Base-by-base conservation (phyloP, 2,797 vertebrate species). In the Siniperca obscura region DNA sequence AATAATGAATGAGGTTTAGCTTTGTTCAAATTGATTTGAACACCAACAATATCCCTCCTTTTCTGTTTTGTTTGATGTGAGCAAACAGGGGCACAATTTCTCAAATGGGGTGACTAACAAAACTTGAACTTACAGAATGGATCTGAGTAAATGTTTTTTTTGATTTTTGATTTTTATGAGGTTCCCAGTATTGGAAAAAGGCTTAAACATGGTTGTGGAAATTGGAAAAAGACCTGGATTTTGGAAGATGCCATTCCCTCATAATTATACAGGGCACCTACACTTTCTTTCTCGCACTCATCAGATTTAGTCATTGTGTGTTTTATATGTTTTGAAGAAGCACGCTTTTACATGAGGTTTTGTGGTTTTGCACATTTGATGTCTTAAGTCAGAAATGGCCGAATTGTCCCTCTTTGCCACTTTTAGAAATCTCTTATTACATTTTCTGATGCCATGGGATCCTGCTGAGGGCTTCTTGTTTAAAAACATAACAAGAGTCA, bases 361-460 rank as follows among this genome's bases (percentile, higher is more conserved):
- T 94, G 94, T 95, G 93, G 83, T 94, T 95, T 94, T 95, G 94
- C 94, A 95, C 91, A 95, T 76, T 93, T 94, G 92, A 93, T 89
- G 90, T 93, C 93, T 94, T 91, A 88, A 94, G 89, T 92, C 91
- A 93, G 78, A 91, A 89, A 91, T 91, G 86, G 89, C 92, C 91
- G 86, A 84, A 87, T 81, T 83, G 75, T 85, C 88, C 87, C 82
- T 85, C 79, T 88, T 83, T 87, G 76, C 75, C 76, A 90, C 83
- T 87, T 92, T 87, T 69, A 81, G 61, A 93, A 88, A 88, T 82
- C n/a, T 84, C 82, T 84, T 82, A 61, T 64, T 71, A 83, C 66
- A 74, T 90, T 89, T 87, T 80, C 46, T 70, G 89, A 92, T 90
- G 90, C 87, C 46, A 71, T 59, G 61, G 83, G 89, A 87, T 89